A percentile compares a stretch with the other conserved stretches of the same genome.
Conservation (phyloP, 2,113 vertebrate species). For the Aix galericulata region DNA sequence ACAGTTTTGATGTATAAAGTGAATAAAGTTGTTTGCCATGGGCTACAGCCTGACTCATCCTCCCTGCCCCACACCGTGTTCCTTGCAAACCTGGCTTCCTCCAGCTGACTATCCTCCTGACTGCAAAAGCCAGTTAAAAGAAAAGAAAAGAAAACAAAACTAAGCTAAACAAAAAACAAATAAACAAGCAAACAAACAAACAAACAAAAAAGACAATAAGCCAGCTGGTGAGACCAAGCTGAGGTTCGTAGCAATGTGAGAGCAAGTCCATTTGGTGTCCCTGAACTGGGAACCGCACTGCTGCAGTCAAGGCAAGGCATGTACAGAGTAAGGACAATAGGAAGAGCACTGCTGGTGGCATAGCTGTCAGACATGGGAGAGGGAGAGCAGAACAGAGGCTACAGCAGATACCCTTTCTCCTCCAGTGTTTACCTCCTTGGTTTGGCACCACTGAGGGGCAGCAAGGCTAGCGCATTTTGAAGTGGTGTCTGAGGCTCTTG, state of each 20-base stretch:
- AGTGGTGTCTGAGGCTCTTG: neutral
- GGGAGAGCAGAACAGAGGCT: neutral
- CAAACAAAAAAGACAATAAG: neutral
- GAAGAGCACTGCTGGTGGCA: neutral
- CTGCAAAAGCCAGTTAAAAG: neutral
- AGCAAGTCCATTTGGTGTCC: neutral
- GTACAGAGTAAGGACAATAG: neutral
- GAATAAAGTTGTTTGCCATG: neutral
- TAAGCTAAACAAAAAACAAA: fast-evolving
- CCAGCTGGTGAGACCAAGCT: neutral
- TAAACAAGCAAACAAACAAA: neutral
- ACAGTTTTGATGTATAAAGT: neutral
- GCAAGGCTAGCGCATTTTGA: neutral
- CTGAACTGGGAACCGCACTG: neutral
- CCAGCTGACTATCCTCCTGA: neutral
- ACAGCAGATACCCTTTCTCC: neutral
- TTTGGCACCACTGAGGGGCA: fast-evolving
- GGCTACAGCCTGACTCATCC: neutral
- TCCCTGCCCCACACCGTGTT: neutral
- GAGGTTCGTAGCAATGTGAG: neutral
- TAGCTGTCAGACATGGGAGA: neutral
- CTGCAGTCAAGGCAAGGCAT: neutral
- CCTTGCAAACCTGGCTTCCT: neutral
- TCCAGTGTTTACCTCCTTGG: neutral
- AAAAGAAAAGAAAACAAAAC: neutral